phyloP scores from a whole-genome alignment of 2,797 vertebrate genomes.

The Artibeus jamaicensis region DNA sequence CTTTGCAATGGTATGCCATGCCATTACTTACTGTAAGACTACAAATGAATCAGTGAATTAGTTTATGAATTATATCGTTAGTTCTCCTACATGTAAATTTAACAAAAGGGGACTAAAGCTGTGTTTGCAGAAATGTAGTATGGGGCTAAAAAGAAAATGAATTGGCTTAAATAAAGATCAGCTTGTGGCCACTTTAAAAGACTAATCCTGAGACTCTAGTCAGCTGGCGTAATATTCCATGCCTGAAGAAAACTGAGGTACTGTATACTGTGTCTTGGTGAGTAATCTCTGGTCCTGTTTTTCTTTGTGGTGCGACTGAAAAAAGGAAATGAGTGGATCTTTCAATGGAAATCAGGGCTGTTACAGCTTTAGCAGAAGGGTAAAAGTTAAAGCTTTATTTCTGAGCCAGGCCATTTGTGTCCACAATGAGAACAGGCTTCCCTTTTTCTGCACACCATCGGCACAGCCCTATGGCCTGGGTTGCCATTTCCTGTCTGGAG shows the following conservation, averaged over 20 bases:
- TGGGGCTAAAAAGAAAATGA: constrained; percentile 16
- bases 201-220: constrained; percentile 22
- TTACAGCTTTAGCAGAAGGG: constrained; percentile 58
- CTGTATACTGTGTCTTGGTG: constrained; percentile 23
- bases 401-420: constrained; percentile 53
- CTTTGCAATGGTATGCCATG: background rate
- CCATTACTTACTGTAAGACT: background rate
- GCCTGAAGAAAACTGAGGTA: constrained; percentile 48
- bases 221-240: constrained; percentile 39
- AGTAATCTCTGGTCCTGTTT: constrained; percentile 63
- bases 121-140: background rate
- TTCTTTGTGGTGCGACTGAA: constrained; percentile 61
- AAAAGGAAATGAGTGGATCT: constrained; percentile 66
- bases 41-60: constrained; percentile 14
- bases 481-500: constrained; percentile 54
- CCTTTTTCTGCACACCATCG: constrained; percentile 62
- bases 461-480: constrained; percentile 50
- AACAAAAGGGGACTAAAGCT: background rate
- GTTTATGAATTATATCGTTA: background rate
- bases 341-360: constrained; percentile 60
- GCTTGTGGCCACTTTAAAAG: constrained; percentile 23
- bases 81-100: constrained; percentile 16
- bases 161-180: constrained; percentile 54
- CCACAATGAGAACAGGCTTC: constrained; percentile 68
- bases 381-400: constrained; percentile 71